A percentile compares a stretch with the other conserved stretches of the same genome.
Conservation (phyloP, 2,113 vertebrate genomes). For the Dipodomys spectabilis region DNA sequence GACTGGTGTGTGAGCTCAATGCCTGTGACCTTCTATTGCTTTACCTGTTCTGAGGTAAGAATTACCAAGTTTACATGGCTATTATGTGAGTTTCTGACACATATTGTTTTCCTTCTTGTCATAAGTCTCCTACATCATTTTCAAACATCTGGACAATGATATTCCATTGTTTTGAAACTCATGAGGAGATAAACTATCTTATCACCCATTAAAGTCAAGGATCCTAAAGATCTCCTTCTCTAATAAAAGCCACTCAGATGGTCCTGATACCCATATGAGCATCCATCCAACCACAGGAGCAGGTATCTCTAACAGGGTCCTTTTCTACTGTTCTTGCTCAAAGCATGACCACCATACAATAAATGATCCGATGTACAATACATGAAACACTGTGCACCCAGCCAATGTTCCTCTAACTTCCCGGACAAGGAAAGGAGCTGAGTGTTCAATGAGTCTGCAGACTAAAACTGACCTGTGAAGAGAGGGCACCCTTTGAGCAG, state of each 20-base stretch:
- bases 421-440: background rate
- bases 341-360: background rate
- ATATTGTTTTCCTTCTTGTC: background rate
- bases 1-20: background rate
- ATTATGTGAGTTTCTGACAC: background rate
- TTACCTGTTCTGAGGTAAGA: background rate
- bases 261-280: background rate
- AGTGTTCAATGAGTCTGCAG: background rate
- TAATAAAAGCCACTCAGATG: background rate
- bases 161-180: background rate
- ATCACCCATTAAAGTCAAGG: background rate
- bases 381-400: background rate
- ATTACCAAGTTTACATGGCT: background rate
- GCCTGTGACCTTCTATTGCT: background rate
- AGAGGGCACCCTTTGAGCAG: slow-evolving; percentile 92
- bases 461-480: slow-evolving; percentile 92
- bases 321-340: too few relatives aligned
- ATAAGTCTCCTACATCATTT: background rate
- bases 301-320: background rate
- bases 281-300: background rate
- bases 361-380: background rate
- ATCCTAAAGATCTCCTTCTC: background rate
- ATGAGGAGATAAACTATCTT: background rate
- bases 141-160: background rate
- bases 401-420: background rate